Evolutionary conservation across 1,140 invertebrate genomes (phyloP), one percentile per base, ranked within the genome.

Genomic region (Drosophila arawakana): DNA sequence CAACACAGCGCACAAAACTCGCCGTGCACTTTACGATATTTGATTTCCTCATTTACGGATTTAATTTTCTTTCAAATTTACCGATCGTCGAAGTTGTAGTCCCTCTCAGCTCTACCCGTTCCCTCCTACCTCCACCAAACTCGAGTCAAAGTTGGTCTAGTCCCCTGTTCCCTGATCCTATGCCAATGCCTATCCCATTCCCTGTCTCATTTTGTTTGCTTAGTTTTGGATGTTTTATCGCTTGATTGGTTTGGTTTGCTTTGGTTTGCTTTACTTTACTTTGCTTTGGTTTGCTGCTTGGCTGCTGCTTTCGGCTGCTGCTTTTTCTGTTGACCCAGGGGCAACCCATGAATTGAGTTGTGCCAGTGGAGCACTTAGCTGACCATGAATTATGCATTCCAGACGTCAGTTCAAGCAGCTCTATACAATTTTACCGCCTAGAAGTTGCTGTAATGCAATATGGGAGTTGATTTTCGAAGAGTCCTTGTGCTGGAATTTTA

Each of bases 11-110:
- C 66, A 76, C 79, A 81, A 58, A 63, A 59, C 54, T 34, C 66
- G 67, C 81, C 76, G 82, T 76, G 82, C 83, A 89, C 84, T 89
- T 89, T 89, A 89, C 75, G 84, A 89, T 89, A 89, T 89, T 89
- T 89, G 84, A 89, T 89, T 89, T 89, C 84, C 84, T 89, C 84
- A 89, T 89, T 89, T 89, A 89, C 84, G 84, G 84, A 89, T 89
- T 89, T 89, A 89, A 89, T 89, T 89, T 89, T 83, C 84, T 89
- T 89, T 89, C 78, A 89, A 89, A 89, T 89, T 84, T 73, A 89
- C 83, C 83, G 83, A 88, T 88, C 69, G 79, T 46, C 73, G 25
- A 3, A 30, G 25, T 30, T 3, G 25, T 0, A 30, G 25, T 30
- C 25, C 25, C 25, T 30, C 25, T n/a, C 35, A 65, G 1, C 59